Conservation (phyloP, 2,113 vertebrate genomes). For the Narcine bancroftii region DNA sequence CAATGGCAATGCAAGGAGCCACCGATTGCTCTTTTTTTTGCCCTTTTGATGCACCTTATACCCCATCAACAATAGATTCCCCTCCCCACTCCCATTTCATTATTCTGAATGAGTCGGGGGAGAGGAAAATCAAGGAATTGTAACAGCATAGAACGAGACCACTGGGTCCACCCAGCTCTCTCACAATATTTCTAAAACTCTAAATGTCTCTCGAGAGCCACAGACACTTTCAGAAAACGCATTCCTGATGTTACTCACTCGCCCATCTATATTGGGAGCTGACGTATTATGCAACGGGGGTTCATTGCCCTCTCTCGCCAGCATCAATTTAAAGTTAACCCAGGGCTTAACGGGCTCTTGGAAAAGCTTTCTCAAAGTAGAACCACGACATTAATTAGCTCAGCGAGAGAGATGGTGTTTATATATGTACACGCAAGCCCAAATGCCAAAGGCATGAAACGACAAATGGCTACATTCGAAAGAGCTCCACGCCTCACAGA, state of each 20-base stretch:
- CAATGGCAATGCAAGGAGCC: slow-evolving; percentile 49
- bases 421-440: background rate
- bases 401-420: background rate
- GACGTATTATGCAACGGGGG: background rate
- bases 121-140: background rate
- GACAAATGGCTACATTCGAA: background rate
- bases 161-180: too few relatives aligned
- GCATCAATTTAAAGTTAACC: background rate
- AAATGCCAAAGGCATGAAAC: background rate
- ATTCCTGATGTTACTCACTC: too few relatives aligned
- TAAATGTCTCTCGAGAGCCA: too few relatives aligned
- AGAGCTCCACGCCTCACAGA: background rate
- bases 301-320: background rate
- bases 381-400: background rate
- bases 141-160: too few relatives aligned
- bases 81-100: background rate
- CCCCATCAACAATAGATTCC: background rate
- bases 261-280: background rate
- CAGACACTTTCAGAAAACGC: too few relatives aligned
- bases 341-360: background rate
- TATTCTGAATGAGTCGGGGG: too few relatives aligned
- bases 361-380: background rate
- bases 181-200: too few relatives aligned
- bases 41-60: slow-evolving; percentile 48
- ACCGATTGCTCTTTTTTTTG: slow-evolving; percentile 47